Evolutionary conservation across 1,140 invertebrate species (phyloP).

Genomic region (Palaemon carinicauda): DNA sequence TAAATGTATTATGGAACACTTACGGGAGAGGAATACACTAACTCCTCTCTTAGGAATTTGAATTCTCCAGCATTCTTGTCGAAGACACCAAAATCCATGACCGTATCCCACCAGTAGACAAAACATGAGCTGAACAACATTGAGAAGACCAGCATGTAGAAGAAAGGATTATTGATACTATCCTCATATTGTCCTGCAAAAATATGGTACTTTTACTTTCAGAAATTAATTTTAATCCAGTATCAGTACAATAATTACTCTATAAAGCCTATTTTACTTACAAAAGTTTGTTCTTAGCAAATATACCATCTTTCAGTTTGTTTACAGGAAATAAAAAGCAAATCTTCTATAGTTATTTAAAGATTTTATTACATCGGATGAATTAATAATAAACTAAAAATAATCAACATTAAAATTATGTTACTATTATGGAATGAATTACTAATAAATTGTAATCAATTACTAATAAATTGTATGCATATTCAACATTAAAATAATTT

Average conservation of each 20-base stretch:
- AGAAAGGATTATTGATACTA: conserved; percentile 75
- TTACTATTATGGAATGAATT: too few relatives aligned
- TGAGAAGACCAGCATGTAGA: conserved; percentile 68
- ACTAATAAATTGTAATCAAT: too few relatives aligned
- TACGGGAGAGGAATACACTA: conserved; percentile 70
- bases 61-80: conserved; percentile 87
- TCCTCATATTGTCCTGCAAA: conserved; percentile 70
- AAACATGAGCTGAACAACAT: conserved; percentile 54
- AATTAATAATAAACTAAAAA: too few relatives aligned
- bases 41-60: conserved; percentile 72
- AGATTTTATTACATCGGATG: not conserved
- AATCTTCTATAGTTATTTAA: too few relatives aligned
- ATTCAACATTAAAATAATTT: conserved; percentile 59
- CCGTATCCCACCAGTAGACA: conserved; percentile 83
- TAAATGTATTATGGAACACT: too few relatives aligned
- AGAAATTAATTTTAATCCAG: too few relatives aligned
- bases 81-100: conserved; percentile 99
- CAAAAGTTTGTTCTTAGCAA: too few relatives aligned
- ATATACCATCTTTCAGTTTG: too few relatives aligned
- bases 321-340: too few relatives aligned
- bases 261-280: too few relatives aligned
- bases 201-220: conserved; percentile 67
- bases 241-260: not conserved
- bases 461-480: too few relatives aligned
- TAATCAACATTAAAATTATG: too few relatives aligned